These are phyloP conservation scores for Tyrannus savana DNA, from an alignment of 2,113 vertebrate genomes.

Conservation along the genomic window DNA sequence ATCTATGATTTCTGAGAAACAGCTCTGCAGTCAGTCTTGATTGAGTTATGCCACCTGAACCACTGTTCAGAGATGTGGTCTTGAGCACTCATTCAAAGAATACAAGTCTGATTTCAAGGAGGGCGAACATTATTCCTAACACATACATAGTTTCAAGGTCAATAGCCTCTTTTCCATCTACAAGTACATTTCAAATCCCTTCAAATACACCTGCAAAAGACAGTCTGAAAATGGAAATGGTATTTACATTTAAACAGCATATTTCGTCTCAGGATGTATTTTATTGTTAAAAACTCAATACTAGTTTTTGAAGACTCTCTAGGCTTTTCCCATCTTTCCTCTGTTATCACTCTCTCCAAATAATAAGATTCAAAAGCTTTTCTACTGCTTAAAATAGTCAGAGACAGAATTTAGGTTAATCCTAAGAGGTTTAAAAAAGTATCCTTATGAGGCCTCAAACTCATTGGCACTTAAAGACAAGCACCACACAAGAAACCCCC, in stretches of 20 bases:
- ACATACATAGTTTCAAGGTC: constrained; percentile 51
- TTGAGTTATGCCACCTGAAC: neutral
- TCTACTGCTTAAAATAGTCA: constrained; percentile 19
- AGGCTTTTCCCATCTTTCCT: neutral
- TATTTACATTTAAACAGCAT: constrained; percentile 62
- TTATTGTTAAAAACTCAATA: constrained; percentile 54
- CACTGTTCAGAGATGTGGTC: neutral
- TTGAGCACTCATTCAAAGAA: constrained; percentile 11
- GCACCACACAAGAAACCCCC: neutral
- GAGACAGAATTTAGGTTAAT: constrained; percentile 50
- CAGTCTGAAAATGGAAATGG: constrained; percentile 42
- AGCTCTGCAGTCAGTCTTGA: neutral
- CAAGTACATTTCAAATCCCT: constrained; percentile 50
- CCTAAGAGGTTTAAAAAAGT: neutral
- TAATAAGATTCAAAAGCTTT: constrained; percentile 31
- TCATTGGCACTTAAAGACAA: neutral
- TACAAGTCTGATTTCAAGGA: neutral
- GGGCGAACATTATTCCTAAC: constrained; percentile 21
- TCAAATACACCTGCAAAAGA: constrained; percentile 46
- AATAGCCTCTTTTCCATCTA: constrained; percentile 41
- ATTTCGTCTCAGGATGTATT: constrained; percentile 8
- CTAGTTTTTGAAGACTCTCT: constrained; percentile 18
- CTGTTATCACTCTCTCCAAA: neutral
- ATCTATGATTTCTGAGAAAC: neutral
- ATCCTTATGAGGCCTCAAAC: constrained; percentile 1